A percentile compares a stretch with the other conserved stretches of the same genome.
phyloP scores from a whole-genome alignment of 2,888 invertebrate species.

The Crocallis elinguaria region DNA sequence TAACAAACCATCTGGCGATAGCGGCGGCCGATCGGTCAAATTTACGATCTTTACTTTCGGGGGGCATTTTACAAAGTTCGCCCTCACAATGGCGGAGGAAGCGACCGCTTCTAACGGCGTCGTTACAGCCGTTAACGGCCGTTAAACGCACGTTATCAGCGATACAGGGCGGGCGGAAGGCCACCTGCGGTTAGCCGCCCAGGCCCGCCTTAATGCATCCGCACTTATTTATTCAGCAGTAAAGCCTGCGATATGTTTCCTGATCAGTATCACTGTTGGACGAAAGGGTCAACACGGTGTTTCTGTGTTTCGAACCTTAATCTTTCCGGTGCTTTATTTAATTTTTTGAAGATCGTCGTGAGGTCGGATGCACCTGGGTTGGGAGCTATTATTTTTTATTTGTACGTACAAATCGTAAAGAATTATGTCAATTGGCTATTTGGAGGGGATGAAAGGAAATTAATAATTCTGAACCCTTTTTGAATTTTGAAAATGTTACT shows the following conservation, averaged over 20 bases:
- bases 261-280: conserved; percentile 63
- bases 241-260: conserved; percentile 72
- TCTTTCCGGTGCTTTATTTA: conserved; percentile 18
- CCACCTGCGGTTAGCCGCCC: conserved; percentile 74
- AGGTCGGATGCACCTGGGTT: conserved; percentile 24
- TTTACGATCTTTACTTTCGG: conserved; percentile 53
- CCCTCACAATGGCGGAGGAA: conserved; percentile 73
- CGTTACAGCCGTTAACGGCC: conserved; percentile 76
- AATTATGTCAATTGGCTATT: conserved; percentile 6
- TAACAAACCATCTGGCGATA: conserved; percentile 42
- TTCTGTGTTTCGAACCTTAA: conserved; percentile 22
- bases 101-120: conserved; percentile 78
- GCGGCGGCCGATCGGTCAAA: conserved; percentile 52
- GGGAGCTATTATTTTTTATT: conserved; percentile 14
- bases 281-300: conserved; percentile 41
- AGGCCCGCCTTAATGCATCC: conserved; percentile 79
- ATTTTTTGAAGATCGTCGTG: conserved; percentile 28
- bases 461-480: neutral
- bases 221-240: conserved; percentile 78
- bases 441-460: neutral
- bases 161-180: conserved; percentile 77
- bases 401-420: conserved; percentile 31
- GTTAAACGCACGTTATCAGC: conserved; percentile 64
- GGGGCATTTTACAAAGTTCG: conserved; percentile 52
- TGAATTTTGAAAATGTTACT: too few relatives aligned